Conservation (phyloP, 1,140 invertebrate species). For the Archegozetes longisetosus region DNA sequence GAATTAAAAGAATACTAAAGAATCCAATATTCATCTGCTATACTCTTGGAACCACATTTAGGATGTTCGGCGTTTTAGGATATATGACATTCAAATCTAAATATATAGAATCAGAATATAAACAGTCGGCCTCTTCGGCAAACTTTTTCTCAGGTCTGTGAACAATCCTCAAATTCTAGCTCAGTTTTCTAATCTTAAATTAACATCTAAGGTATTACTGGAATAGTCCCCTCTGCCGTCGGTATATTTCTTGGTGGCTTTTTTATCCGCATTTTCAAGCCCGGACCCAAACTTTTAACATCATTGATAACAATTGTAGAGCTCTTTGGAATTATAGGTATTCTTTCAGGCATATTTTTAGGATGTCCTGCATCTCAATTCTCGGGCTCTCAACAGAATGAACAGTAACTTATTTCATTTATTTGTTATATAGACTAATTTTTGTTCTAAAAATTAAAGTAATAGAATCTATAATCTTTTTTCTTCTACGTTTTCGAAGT, state of each 20-base stretch:
- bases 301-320: constrained; percentile 30
- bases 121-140: constrained; percentile 48
- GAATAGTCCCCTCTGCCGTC: constrained; percentile 25
- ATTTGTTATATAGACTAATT: not conserved
- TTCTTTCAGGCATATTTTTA: constrained; percentile 47
- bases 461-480: not conserved
- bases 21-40: constrained; percentile 51
- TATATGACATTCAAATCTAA: constrained; percentile 59
- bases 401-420: no score
- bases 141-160: constrained; percentile 33
- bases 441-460: no score
- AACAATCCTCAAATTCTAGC: no score
- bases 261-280: constrained; percentile 16
- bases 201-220: no score
- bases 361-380: constrained; percentile 36
- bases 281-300: constrained; percentile 7
- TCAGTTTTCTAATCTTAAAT: no score
- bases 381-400: no score
- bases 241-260: constrained; percentile 20
- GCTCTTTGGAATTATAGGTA: constrained; percentile 41
- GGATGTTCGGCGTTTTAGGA: constrained; percentile 50
- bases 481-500: not conserved
- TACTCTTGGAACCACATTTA: constrained; percentile 46
- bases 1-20: constrained; percentile 30
- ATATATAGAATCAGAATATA: constrained; percentile 55